phyloP scores from a whole-genome alignment of 2,888 invertebrate genomes.

The Lutraria lutraria region DNA sequence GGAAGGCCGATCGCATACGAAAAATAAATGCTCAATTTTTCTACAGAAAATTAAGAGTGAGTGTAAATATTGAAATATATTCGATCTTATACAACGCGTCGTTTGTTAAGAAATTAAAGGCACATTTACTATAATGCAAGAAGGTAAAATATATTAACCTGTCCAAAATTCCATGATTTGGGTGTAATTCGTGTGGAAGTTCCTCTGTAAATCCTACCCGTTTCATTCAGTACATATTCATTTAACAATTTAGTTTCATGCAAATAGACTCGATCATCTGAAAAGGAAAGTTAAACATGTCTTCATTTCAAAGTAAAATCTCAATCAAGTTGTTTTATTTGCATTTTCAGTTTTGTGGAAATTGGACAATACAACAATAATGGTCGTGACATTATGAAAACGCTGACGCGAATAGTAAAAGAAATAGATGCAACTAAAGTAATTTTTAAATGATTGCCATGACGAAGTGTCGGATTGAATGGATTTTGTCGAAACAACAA shows the following conservation, averaged over 20 bases:
- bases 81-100: no score
- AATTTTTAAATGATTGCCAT: no score
- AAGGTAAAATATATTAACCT: slow-evolving; percentile 86
- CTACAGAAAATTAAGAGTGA: no score
- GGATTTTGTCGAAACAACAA: not conserved
- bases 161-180: slow-evolving; percentile 95
- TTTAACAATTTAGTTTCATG: slow-evolving; percentile 91
- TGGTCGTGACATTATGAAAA: not conserved
- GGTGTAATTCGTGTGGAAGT: slow-evolving; percentile 92
- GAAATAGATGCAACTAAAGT: not conserved
- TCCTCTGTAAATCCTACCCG: slow-evolving; percentile 96
- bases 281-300: not conserved
- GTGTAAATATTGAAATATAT: no score
- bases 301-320: not conserved
- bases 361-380: not conserved
- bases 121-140: not conserved
- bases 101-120: not conserved
- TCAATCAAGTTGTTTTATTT: not conserved
- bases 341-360: not conserved
- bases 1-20: no score
- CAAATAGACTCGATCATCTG: slow-evolving; percentile 92
- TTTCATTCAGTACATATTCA: slow-evolving; percentile 90
- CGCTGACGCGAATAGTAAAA: not conserved
- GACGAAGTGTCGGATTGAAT: not conserved
- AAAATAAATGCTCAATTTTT: no score